These are phyloP conservation scores for Muntiacus muntjak DNA, from an alignment of 2,113 vertebrate species.

Conservation along the genomic window DNA sequence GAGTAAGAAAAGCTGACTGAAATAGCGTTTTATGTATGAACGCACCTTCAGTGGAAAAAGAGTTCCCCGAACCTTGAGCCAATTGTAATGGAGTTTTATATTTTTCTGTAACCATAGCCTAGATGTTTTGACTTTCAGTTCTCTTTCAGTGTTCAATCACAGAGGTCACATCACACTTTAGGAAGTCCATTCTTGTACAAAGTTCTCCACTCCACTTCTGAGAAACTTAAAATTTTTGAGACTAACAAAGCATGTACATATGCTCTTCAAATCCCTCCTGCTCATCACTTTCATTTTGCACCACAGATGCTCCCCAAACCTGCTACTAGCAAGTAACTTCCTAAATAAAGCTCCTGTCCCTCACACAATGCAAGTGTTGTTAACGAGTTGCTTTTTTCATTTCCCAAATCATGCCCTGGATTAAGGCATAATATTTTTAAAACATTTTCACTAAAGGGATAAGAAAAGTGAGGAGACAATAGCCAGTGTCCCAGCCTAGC, in stretches of 20 bases:
- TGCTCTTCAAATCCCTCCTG: background rate
- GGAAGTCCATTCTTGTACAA: background rate
- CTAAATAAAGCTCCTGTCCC: background rate
- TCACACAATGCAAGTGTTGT: background rate
- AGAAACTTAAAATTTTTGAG: background rate
- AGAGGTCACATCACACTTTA: background rate
- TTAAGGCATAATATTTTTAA: background rate
- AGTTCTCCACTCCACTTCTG: background rate
- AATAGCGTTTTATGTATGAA: background rate
- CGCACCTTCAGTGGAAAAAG: background rate
- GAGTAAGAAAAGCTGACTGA: conserved; percentile 61
- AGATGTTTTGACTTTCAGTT: background rate
- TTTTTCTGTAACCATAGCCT: conserved; percentile 5
- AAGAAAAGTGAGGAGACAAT: background rate
- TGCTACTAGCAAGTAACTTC: background rate
- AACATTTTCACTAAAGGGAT: background rate
- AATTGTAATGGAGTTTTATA: conserved; percentile 9
- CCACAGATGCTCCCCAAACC: background rate
- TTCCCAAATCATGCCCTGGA: background rate
- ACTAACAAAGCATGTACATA: background rate
- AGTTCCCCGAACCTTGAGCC: background rate
- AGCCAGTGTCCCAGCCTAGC: background rate
- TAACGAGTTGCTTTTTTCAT: background rate
- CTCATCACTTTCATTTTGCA: background rate
- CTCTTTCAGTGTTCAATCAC: background rate